These are phyloP conservation scores for Condylostylus longicornis DNA, from an alignment of 1,140 invertebrate genomes.

Conservation along the genomic window DNA sequence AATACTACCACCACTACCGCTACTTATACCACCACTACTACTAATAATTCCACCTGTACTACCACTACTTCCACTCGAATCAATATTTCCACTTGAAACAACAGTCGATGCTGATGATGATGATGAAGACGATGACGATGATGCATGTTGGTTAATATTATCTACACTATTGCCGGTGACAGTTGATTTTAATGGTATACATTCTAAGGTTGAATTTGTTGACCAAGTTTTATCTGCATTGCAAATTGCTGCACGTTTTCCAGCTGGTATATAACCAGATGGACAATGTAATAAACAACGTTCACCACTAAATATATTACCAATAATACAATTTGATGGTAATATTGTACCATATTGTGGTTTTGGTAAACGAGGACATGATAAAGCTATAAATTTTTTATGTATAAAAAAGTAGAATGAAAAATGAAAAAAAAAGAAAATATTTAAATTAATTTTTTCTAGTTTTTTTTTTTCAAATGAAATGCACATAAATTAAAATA, in stretches of 20 bases:
- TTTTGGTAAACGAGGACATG: slow-evolving; percentile 29
- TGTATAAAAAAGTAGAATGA: neutral
- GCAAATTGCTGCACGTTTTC: slow-evolving; percentile 11
- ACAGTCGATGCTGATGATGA: no score
- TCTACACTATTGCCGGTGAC: no score
- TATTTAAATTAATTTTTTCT: neutral
- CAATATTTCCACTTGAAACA: neutral
- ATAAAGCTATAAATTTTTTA: slow-evolving; percentile 21
- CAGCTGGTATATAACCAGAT: slow-evolving; percentile 24
- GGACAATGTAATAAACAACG: slow-evolving; percentile 32
- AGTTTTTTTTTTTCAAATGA: no score
- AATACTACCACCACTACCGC: neutral
- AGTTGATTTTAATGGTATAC: slow-evolving; percentile 24
- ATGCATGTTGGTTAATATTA: no score
- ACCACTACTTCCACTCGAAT: no score
- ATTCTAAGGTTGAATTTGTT: slow-evolving; percentile 17
- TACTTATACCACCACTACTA: neutral
- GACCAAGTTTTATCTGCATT: slow-evolving; percentile 19
- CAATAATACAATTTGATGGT: slow-evolving; percentile 32
- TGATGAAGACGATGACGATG: no score
- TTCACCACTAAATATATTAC: slow-evolving; percentile 29
- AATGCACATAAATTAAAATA: no score
- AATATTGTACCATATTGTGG: slow-evolving; percentile 33
- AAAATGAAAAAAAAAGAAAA: neutral
- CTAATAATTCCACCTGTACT: neutral